phyloP scores from a whole-genome alignment of 2,113 vertebrate species.

The Leucosticte australis region DNA sequence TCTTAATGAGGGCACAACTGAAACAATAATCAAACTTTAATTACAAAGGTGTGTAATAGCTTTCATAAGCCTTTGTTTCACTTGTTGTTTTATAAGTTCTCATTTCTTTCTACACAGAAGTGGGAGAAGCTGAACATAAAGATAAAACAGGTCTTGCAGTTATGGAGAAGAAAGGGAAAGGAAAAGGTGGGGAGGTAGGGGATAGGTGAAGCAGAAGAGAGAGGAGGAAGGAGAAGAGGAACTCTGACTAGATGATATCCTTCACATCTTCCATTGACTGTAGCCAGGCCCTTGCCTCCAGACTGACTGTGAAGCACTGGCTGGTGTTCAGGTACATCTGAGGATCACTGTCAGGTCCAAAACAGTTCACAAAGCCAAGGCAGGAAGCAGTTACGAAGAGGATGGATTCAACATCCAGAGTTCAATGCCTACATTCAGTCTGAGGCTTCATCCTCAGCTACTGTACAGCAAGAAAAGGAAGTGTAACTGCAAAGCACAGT shows the following conservation, averaged over 20 bases:
- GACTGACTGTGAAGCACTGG: background rate
- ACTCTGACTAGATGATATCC: background rate
- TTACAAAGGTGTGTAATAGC: background rate
- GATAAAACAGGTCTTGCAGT: background rate
- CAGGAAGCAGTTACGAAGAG: background rate
- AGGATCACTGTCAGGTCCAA: background rate
- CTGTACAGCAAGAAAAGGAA: background rate
- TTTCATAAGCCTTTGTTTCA: background rate
- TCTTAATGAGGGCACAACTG: background rate
- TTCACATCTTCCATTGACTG: background rate
- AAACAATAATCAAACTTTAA: slow-evolving; percentile 20
- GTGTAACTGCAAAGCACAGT: background rate
- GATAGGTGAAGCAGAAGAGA: background rate
- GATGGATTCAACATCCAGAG: background rate
- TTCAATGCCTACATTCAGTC: background rate
- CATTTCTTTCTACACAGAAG: background rate
- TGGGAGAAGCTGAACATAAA: background rate
- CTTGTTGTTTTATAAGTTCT: background rate
- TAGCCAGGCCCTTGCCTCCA: background rate
- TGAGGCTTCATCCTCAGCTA: background rate
- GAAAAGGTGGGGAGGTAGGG: background rate
- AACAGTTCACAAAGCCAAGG: background rate
- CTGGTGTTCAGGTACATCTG: background rate
- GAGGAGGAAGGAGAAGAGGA: background rate
- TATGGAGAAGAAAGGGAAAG: background rate